Evolutionary conservation across 1,140 invertebrate genomes (phyloP).

Genomic region (Drosophila cardini): DNA sequence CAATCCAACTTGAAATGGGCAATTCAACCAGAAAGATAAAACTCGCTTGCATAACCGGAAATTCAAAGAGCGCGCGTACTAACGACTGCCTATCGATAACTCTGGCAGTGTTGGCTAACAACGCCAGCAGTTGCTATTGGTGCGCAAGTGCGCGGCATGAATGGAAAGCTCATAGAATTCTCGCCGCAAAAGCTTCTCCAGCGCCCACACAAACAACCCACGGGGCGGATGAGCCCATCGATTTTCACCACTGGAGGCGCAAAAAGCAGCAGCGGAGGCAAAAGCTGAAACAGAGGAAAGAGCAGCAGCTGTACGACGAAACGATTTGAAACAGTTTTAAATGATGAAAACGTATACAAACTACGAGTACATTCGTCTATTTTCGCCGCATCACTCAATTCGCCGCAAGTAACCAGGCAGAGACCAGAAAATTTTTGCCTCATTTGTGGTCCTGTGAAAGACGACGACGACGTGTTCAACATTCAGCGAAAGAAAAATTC

Average conservation of each 20-base stretch:
- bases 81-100: conserved; percentile 15
- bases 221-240: conserved; percentile 55
- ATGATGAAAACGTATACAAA: conserved; percentile 78
- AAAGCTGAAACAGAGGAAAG: conserved; percentile 1
- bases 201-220: conserved; percentile 40
- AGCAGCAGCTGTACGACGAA: conserved; percentile 38
- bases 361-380: conserved; percentile 33
- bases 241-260: conserved; percentile 65
- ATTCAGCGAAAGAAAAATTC: conserved; percentile 37
- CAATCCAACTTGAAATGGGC: neutral
- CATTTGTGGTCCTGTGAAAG: conserved; percentile 67
- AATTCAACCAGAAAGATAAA: conserved; percentile 22
- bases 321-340: conserved; percentile 64
- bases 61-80: conserved; percentile 41
- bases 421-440: conserved; percentile 55
- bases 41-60: neutral
- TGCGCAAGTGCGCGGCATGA: conserved; percentile 50
- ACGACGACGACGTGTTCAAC: conserved; percentile 65
- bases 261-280: conserved; percentile 18
- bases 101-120: conserved; percentile 29
- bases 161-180: conserved; percentile 59
- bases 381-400: conserved; percentile 67
- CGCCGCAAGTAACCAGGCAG: conserved; percentile 53
- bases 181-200: conserved; percentile 56
- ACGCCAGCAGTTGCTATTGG: neutral